A percentile compares a stretch with the other conserved stretches of the same genome.
These are phyloP conservation scores for Malacoctenus gilli DNA, from an alignment of 2,797 vertebrate genomes.

Conservation along the genomic window DNA sequence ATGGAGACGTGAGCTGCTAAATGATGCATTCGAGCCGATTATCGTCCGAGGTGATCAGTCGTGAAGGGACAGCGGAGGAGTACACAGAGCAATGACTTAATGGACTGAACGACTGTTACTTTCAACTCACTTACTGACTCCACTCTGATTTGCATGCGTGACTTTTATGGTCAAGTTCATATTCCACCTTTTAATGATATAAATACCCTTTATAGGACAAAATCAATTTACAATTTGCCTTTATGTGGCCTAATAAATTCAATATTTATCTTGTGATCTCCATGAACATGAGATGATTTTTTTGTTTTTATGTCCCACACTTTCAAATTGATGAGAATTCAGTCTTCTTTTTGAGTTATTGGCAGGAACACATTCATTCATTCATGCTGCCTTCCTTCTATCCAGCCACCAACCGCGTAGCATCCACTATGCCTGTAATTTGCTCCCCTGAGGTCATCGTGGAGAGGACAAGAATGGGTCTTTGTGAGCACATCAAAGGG, in stretches of 20 bases:
- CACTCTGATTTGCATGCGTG: not conserved
- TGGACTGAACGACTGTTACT: not conserved
- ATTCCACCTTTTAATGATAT: not conserved
- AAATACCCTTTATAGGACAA: no score
- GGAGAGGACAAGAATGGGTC: constrained; percentile 13
- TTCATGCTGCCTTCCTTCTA: no score
- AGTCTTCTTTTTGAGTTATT: not conserved
- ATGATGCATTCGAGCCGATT: constrained; percentile 50
- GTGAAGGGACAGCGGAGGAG: constrained; percentile 18
- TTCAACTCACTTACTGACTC: no score
- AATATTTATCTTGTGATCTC: no score
- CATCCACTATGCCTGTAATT: not conserved
- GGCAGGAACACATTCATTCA: not conserved
- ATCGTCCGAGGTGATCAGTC: constrained; percentile 36
- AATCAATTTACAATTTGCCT: no score
- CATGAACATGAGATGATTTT: no score
- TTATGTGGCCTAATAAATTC: no score
- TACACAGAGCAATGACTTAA: constrained; percentile 24
- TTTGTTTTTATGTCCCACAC: not conserved
- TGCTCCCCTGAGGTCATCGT: constrained; percentile 3
- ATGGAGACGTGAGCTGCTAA: constrained; percentile 46
- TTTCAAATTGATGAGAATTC: not conserved
- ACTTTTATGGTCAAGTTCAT: not conserved
- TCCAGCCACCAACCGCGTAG: no score
- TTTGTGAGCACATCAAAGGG: constrained; percentile 16